Conservation (phyloP, 2,797 vertebrate species). For the Pseudochirops cupreus region DNA sequence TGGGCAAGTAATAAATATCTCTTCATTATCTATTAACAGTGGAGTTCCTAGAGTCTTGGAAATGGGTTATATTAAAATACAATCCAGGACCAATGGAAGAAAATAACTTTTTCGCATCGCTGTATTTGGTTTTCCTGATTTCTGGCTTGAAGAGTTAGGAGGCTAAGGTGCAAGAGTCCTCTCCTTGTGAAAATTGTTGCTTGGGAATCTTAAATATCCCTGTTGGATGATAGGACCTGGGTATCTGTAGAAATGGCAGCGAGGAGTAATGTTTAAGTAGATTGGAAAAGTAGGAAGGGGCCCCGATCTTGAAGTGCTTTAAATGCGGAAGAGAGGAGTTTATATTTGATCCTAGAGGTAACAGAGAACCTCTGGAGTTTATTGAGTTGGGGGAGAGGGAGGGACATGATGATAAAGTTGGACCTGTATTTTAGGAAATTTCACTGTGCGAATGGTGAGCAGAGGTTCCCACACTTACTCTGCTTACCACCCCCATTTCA, state of each 20-base stretch:
- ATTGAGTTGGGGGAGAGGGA: too few species aligned
- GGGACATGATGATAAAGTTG: too few species aligned
- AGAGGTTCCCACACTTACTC: too few species aligned
- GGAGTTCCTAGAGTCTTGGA: not conserved
- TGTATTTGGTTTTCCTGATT: not conserved
- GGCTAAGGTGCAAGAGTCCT: not conserved
- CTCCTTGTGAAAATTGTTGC: not conserved
- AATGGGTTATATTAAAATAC: not conserved
- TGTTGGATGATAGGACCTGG: not conserved
- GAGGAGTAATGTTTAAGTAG: not conserved
- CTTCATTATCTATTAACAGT: not conserved
- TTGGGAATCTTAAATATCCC: not conserved
- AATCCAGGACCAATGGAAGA: not conserved
- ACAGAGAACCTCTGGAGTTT: too few species aligned
- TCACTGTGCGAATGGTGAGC: too few species aligned
- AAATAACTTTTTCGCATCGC: not conserved
- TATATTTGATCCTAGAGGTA: too few species aligned
- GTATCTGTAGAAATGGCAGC: not conserved
- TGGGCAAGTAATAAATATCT: not conserved
- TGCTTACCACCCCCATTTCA: too few species aligned
- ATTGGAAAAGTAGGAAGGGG: not conserved
- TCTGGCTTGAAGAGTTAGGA: not conserved
- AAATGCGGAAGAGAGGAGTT: too few species aligned
- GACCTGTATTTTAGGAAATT: too few species aligned
- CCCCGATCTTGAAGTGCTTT: too few species aligned